Evolutionary conservation across 92 coral and sea anemone genomes (phyloP), one percentile per base, ranked within the genome.

Genomic region (Zoanthus sansibaricus): DNA sequence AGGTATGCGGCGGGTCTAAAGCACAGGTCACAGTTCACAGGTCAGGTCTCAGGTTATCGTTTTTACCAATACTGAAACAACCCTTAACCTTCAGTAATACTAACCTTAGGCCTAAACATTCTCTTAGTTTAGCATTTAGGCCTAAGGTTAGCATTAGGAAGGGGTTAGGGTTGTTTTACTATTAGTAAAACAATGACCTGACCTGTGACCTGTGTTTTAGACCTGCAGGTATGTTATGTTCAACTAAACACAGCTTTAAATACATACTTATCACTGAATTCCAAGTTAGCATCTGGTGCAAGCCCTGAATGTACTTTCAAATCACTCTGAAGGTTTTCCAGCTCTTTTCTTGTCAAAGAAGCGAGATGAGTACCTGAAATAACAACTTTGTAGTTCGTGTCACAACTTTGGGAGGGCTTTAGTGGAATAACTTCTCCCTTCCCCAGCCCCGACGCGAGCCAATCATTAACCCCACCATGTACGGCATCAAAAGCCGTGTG

Each of bases 401-500:
- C 72, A 77, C 47, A 21, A 45, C 74, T 10, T 18, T 80, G 75
- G 31, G 97, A 86, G 72, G 84, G 48, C 45, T 61, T 67, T 18
- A 97, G 77, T 4, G 98, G 98, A 42, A 56, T 75, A 4, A 95
- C 93, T 12, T 66, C 14, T 33, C 94, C 96, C 5, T 71, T 80
- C 42, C 99, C 99, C 20, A 97, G 85, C 45, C 98, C 99, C 49
- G 94, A 80, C 0, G 99, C 99, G 37, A 97, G 95, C 99, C 99
- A 97, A 89, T 97, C 99, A 87, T 97, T 97, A 5, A 97, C 96
- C 51, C 99, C 99, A 86, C 93, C 92, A 42, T 92, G 87, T n/a
- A 97, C 97, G 42, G 96, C 95, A 91, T 97, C 99, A 91, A 97
- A 97, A 0, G 98, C 94, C 18, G 99, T 97, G 79, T 97, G 99